Evolutionary conservation across 2,797 vertebrate genomes (phyloP).

Genomic region (Periophthalmus magnuspinnatus): DNA sequence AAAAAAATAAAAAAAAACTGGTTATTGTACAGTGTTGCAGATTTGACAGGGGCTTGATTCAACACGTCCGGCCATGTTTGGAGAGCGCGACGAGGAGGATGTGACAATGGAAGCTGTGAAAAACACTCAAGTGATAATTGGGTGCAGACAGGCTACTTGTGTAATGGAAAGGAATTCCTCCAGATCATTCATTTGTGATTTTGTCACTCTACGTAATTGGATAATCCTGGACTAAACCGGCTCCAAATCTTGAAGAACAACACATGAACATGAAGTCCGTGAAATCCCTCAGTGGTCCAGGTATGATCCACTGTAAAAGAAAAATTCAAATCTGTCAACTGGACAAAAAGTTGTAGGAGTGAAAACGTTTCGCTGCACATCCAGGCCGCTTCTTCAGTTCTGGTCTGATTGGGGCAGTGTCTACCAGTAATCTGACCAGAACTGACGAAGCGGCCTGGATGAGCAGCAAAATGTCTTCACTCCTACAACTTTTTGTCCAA

Average conservation of each 20-base stretch:
- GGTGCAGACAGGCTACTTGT: slow-evolving; percentile 55
- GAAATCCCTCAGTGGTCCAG: too few relatives aligned
- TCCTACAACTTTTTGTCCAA: too few relatives aligned
- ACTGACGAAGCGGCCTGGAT: too few relatives aligned
- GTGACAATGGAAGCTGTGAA: slow-evolving; percentile 32
- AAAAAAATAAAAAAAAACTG: neutral
- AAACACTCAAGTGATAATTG: slow-evolving; percentile 65
- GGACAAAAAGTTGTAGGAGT: too few relatives aligned
- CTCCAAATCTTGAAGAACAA: neutral
- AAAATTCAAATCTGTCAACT: too few relatives aligned
- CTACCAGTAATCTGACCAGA: too few relatives aligned
- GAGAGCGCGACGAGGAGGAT: slow-evolving; percentile 19
- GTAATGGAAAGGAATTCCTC: slow-evolving; percentile 24
- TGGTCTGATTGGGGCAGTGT: too few relatives aligned
- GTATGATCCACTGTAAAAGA: too few relatives aligned
- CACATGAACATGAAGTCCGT: too few relatives aligned
- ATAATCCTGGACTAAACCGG: neutral
- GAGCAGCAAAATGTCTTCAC: too few relatives aligned
- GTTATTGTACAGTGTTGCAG: slow-evolving; percentile 22
- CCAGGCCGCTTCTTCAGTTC: too few relatives aligned
- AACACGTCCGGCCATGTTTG: slow-evolving; percentile 15
- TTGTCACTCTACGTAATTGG: slow-evolving; percentile 4
- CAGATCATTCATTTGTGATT: slow-evolving; percentile 13
- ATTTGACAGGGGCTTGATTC: slow-evolving; percentile 19
- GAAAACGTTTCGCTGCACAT: too few relatives aligned